Evolutionary conservation across 30 jellyfish, hydroid and myxozoan genomes (phyloP).

Genomic region (Pelagia noctiluca): DNA sequence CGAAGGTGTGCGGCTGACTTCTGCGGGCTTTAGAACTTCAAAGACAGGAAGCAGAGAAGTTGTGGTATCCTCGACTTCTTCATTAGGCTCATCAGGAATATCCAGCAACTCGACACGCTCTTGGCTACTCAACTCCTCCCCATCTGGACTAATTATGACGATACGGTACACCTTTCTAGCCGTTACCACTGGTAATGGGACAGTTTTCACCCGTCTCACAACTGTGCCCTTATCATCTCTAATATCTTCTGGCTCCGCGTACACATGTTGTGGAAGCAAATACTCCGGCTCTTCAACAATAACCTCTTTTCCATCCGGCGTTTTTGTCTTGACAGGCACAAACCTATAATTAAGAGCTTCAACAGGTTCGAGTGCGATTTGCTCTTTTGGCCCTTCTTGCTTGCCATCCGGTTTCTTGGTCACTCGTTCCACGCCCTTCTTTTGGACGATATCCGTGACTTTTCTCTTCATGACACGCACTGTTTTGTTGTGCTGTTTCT

Average conservation of each 20-base stretch:
- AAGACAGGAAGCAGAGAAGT: constrained; percentile 26
- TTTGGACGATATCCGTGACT: constrained; percentile 49
- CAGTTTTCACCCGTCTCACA: constrained; percentile 35
- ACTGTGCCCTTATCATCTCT: constrained; percentile 75
- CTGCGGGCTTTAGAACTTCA: not conserved
- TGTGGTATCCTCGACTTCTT: constrained; percentile 5
- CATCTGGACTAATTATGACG: constrained; percentile 56
- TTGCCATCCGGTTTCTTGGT: constrained; percentile 76
- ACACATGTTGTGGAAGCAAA: constrained; percentile 27
- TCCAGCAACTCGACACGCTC: constrained; percentile 54
- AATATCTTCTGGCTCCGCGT: constrained; percentile 63
- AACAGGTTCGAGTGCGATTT: constrained; percentile 73
- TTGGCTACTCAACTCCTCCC: constrained; percentile 34
- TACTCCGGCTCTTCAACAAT: constrained; percentile 37
- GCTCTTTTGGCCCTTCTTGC: constrained; percentile 80
- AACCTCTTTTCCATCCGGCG: constrained; percentile 43
- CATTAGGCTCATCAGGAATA: constrained; percentile 41
- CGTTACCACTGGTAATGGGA: constrained; percentile 82
- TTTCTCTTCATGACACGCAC: constrained; percentile 55
- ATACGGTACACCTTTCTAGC: constrained; percentile 78
- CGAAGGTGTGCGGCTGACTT: not conserved
- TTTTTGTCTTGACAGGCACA: constrained; percentile 31
- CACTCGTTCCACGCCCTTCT: constrained; percentile 59
- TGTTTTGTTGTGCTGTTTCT: constrained; percentile 48
- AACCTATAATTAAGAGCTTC: constrained; percentile 68